Evolutionary conservation across 2,888 invertebrate species (phyloP), one percentile per base, ranked within the genome.

Genomic region (Cremastinae sp.): DNA sequence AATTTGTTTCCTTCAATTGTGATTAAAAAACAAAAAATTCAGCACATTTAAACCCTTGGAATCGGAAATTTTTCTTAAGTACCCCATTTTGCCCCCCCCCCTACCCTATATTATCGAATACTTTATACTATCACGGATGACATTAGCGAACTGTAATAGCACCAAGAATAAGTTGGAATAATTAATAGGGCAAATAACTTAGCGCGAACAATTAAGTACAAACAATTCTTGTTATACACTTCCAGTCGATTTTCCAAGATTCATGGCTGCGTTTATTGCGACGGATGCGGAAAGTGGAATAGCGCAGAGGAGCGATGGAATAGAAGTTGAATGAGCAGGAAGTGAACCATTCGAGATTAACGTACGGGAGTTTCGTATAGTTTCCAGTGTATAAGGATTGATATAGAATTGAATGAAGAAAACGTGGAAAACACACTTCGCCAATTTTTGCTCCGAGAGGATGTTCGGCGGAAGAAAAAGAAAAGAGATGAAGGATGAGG

Each of bases 291-390:
- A 8, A 22, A 37, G 20, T 28, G 18, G 9, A 58, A 71, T 49
- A 71, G 56, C 43, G 64, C 39, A 20, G 47, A 37, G 62, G 28
- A n/a, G 28, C 47, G 47, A 64, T 55, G 47, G 45, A 71, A 49
- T 37, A 47, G 56, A 47, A 22, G 37, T 47, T 64, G 39, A 56
- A 64, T 55, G 47, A 22, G 49, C 64, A 49, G 64, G 64, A 64
- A 64, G 64, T 64, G 51, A 64, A 64, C 39, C 64, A 64, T 51
- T 64, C 64, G 64, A 64, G 64, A 64, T 64, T 28, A 64, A 37
- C n/a, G 37, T 14, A 12, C 45, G 14, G n/a, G 37, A 39, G 49
- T 39, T 20, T 51, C 64, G 64, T 51, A 37, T 3, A 28, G 28
- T 28, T 5, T 28, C 28, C 28, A 28, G 2, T 20, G 2, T 12